Base-by-base conservation (phyloP, 2,113 vertebrate genomes). In the Equus quagga region DNA sequence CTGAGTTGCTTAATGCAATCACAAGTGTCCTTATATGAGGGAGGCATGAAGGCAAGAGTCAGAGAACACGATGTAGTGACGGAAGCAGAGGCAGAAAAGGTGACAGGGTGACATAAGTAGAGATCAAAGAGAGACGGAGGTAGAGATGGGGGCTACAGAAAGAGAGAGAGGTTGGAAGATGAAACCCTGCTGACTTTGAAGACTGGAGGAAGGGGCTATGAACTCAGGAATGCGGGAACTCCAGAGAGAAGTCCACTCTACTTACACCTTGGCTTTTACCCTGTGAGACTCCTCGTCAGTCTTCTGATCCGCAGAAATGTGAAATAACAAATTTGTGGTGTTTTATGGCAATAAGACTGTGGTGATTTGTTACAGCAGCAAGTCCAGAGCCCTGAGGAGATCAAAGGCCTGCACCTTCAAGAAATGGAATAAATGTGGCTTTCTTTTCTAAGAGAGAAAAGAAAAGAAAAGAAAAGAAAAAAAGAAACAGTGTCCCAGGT, bases 361-460 rank as follows among this genome's bases (percentile, higher is more conserved):
- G 49, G 73, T 84, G 60, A 60, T 94, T 91, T 89, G 86, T 89
- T 95, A 91, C 87, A 91, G 70, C n/a, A 89, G 54, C 80, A 60
- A 51, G 60, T 58, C 31, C 56, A 75, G 70, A 75, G 56, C 56
- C 54, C 72, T 28, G 28, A 93, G 36, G 31, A 93, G 92, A 67
- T 13, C 9, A 78, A 80, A 79, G 28, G 36, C 36, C 92, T 86
- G 36, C 49, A n/a, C 51, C 28, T 93, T 86, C 21, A 79, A 76
- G 70, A 93, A 93, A 46, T 70, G 49, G 70, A 75, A 46, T 67
- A 58, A 78, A 69, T 56, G 36, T 69, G 31, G 36, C 8, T 49
- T 93, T 76, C 79, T 85, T 85, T 51, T 85, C 51, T 56, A 41
- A 60, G 44, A 62, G 70, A 60, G 19, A 62, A n/a, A 62, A 64